Evolutionary conservation across 2,113 vertebrate genomes (phyloP).

Genomic region (Erythrolamprus reginae): DNA sequence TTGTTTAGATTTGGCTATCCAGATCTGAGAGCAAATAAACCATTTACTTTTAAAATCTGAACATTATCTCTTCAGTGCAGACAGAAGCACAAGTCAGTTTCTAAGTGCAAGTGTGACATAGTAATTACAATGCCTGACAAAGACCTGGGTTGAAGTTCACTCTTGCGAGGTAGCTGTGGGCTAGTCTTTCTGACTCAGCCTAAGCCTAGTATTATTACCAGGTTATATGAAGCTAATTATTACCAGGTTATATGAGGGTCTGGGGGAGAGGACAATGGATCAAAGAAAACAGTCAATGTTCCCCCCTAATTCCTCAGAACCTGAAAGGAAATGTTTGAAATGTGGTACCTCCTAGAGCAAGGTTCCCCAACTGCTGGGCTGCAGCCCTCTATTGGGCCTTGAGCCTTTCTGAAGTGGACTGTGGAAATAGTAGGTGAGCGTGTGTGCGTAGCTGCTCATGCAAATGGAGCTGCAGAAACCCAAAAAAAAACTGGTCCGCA

Average conservation of each 20-base stretch:
- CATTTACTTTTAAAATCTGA: neutral
- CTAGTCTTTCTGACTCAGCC: neutral
- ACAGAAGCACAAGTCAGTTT: neutral
- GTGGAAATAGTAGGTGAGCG: neutral
- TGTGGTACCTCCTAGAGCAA: neutral
- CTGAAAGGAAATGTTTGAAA: neutral
- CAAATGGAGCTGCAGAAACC: neutral
- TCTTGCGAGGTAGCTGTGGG: too few relatives aligned
- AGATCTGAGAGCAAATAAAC: neutral
- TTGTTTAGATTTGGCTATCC: fast-evolving
- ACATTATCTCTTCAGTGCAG: neutral
- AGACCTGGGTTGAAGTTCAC: neutral
- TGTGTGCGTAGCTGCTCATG: fast-evolving
- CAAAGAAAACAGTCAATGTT: neutral
- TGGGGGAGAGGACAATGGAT: neutral
- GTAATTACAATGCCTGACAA: neutral
- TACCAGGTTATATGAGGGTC: neutral
- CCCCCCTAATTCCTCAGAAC: neutral
- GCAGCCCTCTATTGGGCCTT: neutral
- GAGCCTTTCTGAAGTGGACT: neutral
- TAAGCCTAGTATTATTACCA: neutral
- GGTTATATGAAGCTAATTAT: neutral
- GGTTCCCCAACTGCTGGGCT: neutral
- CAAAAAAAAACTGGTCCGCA: fast-evolving
- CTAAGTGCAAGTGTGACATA: too few relatives aligned